Conservation (phyloP, 2,888 invertebrate genomes). For the Dasysyrphus albostriatus region DNA sequence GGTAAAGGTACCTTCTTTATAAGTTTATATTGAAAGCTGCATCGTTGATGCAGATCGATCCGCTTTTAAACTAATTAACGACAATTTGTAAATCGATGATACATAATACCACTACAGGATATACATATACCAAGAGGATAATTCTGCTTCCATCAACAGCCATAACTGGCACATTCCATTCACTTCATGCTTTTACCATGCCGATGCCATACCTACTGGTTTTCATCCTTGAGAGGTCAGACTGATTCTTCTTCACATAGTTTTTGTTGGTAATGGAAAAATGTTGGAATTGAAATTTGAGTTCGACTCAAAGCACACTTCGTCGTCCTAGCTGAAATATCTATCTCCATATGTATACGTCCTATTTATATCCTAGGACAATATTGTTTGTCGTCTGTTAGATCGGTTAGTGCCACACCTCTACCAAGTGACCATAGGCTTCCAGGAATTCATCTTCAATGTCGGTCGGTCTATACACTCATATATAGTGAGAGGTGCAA, state of each 20-base stretch:
- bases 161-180: slow-evolving; percentile 40
- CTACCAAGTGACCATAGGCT: slow-evolving; percentile 25
- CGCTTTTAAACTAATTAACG: slow-evolving; percentile 74
- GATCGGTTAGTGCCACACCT: slow-evolving; percentile 71
- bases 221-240: neutral
- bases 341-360: neutral
- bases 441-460: slow-evolving; percentile 58
- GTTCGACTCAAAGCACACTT: slow-evolving; percentile 38
- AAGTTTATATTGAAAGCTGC: neutral
- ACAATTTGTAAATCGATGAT: slow-evolving; percentile 76
- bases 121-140: slow-evolving; percentile 35
- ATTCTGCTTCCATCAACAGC: slow-evolving; percentile 39
- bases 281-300: slow-evolving; percentile 53
- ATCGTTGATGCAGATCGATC: neutral
- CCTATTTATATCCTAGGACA: slow-evolving; percentile 26
- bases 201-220: neutral
- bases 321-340: slow-evolving; percentile 14
- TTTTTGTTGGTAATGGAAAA: neutral
- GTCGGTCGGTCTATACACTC: neutral
- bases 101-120: slow-evolving; percentile 63
- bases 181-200: neutral
- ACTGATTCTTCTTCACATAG: slow-evolving; percentile 3
- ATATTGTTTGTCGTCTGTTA: slow-evolving; percentile 70
- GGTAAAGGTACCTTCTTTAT: neutral
- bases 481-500: slow-evolving; percentile 17